Evolutionary conservation across 2,797 vertebrate species (phyloP).

Genomic region (Gymnoscopelus microlampas): DNA sequence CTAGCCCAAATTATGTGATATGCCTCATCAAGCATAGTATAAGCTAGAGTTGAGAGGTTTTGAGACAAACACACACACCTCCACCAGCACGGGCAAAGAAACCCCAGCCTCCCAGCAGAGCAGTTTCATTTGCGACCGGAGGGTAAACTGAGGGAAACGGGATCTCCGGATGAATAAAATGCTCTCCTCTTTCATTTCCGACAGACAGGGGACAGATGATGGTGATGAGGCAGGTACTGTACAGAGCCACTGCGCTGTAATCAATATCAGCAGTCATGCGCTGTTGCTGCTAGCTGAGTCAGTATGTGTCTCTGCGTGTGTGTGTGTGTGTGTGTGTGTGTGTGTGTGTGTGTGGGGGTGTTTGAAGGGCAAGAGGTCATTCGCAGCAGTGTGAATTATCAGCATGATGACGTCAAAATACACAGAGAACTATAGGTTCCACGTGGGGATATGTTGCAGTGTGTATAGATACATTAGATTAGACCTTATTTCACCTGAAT

Average conservation of each 20-base stretch:
- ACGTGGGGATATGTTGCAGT: constrained; percentile 14
- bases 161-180: constrained; percentile 19
- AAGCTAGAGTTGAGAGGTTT: too few relatives aligned
- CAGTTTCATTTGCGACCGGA: constrained; percentile 30
- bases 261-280: constrained; percentile 49
- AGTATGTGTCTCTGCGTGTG: constrained; percentile 6
- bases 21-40: too few relatives aligned
- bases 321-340: not conserved
- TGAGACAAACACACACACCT: not conserved
- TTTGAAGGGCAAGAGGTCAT: constrained; percentile 38
- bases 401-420: constrained; percentile 37
- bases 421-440: constrained; percentile 4
- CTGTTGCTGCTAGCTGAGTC: constrained; percentile 45
- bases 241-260: constrained; percentile 34
- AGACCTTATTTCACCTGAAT: not conserved
- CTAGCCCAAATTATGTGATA: too few relatives aligned
- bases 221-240: constrained; percentile 31
- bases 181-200: constrained; percentile 15
- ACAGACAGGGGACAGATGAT: constrained; percentile 23
- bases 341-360: not conserved
- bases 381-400: constrained; percentile 40
- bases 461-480: constrained; percentile 10
- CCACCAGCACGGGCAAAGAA: not conserved
- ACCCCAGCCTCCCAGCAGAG: constrained; percentile 24
- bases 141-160: constrained; percentile 38